Evolutionary conservation across 2,113 vertebrate genomes (phyloP), one percentile per base, ranked within the genome.

Genomic region (Brachyhypopomus gauderio): DNA sequence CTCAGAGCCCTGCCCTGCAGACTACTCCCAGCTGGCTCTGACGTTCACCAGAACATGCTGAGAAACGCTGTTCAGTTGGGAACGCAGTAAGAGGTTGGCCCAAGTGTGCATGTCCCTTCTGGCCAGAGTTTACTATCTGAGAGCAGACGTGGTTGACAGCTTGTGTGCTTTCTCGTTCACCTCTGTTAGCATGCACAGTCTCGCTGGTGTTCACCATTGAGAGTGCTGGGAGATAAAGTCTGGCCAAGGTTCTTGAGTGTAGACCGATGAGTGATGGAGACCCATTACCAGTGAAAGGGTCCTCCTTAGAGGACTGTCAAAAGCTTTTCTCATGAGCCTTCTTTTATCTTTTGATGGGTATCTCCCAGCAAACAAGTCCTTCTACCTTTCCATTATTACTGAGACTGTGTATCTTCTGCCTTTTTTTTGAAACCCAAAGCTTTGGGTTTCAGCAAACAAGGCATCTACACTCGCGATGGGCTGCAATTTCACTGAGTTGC

Each of bases 231-330:
- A n/a, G 64, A 81, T 86, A 78, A 84, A 0, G 45, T 11, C 12
- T 23, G 83, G 84, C 77, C 77, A 83, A 87, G 85, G 36, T 78
- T 75, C 77, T 78, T 85, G 72, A 86, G 84, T 89, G 89, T 86
- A 71, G 27, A 72, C 88, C 88, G 88, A 85, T 87, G 83, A 41
- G 72, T 76, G 56, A 60, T 48, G 70, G 77, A 76, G 80, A 82
- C 84, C 80, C 83, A 84, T 77, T n/a, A 2, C 77, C 73, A 73
- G 78, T 75, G 45, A 77, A 84, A 87, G 85, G 81, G 82, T 75
- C 75, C 77, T 82, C 63, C 27, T 85, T 82, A 41, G 66, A 75
- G 34, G 72, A 60, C 73, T 72, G 25, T 56, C 67, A 52, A 69
- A 76, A 76, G 27, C 48, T 70, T 67, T 48, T 58, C 23, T 81